Conservation (phyloP, 2,113 vertebrate species). For the Myocastor coypus region DNA sequence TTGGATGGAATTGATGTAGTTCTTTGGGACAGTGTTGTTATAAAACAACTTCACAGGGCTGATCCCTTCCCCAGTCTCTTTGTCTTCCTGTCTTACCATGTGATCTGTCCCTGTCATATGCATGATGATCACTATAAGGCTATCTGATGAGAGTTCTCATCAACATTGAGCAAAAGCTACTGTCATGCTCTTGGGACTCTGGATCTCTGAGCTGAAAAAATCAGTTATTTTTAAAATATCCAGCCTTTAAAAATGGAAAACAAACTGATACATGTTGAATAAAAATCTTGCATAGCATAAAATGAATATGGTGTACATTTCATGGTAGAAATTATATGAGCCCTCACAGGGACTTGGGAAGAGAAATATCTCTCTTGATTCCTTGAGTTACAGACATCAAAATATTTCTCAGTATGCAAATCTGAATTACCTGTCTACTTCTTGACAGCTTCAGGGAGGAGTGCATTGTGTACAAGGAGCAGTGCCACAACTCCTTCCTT, state of each 20-base stretch:
- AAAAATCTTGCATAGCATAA: background rate
- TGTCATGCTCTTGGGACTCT: background rate
- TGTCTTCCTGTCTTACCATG: background rate
- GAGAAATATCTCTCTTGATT: background rate
- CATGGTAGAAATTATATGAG: background rate
- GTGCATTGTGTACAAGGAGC: background rate
- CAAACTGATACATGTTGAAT: background rate
- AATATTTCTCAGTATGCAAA: background rate
- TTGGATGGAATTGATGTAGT: background rate
- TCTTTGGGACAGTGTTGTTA: background rate
- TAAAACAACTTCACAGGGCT: background rate
- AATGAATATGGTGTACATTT: background rate
- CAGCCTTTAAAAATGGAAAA: background rate
- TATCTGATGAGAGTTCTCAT: background rate
- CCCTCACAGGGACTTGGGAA: background rate
- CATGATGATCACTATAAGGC: background rate
- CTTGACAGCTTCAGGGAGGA: background rate
- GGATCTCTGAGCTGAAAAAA: background rate
- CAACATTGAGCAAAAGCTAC: background rate
- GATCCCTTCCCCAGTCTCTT: rapidly evolving
- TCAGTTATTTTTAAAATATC: background rate
- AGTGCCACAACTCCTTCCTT: background rate
- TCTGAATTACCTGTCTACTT: background rate
- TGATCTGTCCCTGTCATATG: background rate
- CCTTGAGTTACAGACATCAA: background rate